phyloP scores from a whole-genome alignment of 2,888 invertebrate genomes.

The Lepidochitona cinerea region DNA sequence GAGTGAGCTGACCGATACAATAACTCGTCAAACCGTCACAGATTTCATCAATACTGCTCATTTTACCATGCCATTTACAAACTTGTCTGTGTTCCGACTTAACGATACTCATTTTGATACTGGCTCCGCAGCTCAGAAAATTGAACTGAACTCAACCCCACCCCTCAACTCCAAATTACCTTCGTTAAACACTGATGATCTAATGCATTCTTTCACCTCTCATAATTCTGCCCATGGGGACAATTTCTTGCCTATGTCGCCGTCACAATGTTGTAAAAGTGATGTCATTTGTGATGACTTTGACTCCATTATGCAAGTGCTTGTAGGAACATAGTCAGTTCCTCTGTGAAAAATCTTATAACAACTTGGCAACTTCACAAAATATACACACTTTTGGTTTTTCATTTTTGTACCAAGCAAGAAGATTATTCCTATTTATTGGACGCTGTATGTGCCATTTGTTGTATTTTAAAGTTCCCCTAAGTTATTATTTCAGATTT shows the following conservation, averaged over 20 bases:
- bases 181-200: constrained; percentile 69
- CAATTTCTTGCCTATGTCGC: constrained; percentile 23
- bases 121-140: constrained; percentile 74
- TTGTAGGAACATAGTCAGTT: constrained; percentile 76
- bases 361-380: too few species aligned
- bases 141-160: constrained; percentile 71
- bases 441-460: too few species aligned
- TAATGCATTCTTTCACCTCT: constrained; percentile 67
- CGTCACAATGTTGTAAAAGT: constrained; percentile 40
- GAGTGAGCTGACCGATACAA: not conserved
- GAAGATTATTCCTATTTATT: too few species aligned
- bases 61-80: not conserved
- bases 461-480: too few species aligned
- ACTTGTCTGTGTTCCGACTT: constrained; percentile 8
- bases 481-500: too few species aligned
- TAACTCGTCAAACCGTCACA: not conserved
- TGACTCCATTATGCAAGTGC: constrained; percentile 80
- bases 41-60: not conserved
- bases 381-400: too few species aligned
- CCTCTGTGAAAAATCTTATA: too few species aligned
- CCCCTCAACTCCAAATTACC: constrained; percentile 63
- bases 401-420: too few species aligned
- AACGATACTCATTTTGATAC: constrained; percentile 41
- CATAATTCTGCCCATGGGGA: constrained; percentile 7
- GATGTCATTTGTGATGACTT: constrained; percentile 73